phyloP scores from a whole-genome alignment of 1,140 invertebrate genomes.

The Zelostemma sp. region DNA sequence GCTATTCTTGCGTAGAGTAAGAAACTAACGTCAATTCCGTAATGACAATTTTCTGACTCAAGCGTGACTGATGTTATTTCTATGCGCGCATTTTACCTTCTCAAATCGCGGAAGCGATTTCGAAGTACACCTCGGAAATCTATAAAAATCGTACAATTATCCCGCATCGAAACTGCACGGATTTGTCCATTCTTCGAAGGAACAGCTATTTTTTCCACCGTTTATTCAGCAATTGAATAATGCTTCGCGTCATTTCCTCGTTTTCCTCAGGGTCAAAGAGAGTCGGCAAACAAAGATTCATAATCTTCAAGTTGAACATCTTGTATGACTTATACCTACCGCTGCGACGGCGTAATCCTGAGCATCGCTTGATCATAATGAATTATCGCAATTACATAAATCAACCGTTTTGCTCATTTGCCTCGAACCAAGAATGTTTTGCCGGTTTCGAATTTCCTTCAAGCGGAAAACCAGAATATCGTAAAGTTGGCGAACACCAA shows the following conservation, averaged over 20 bases:
- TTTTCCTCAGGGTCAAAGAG: not conserved
- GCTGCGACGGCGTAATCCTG: no score
- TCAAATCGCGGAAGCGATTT: constrained; percentile 48
- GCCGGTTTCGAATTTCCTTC: no score
- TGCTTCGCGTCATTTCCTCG: not conserved
- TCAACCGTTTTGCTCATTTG: no score
- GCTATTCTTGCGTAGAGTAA: constrained; percentile 28
- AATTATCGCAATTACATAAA: no score
- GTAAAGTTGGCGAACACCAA: no score
- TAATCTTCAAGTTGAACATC: no score
- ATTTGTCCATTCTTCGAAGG: not conserved
- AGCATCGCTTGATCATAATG: no score
- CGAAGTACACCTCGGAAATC: constrained; percentile 36
- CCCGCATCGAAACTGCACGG: constrained; percentile 35
- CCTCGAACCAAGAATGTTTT: no score
- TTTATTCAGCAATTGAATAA: not conserved
- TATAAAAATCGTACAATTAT: constrained; percentile 44
- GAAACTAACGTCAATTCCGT: constrained; percentile 37
- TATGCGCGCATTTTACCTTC: constrained; percentile 43
- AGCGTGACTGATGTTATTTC: constrained; percentile 48
- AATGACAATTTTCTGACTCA: constrained; percentile 52
- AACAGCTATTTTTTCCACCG: not conserved
- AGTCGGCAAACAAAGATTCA: not conserved
- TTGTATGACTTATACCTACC: no score
- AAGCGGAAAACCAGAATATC: no score